These are phyloP conservation scores for Cynopterus brachyotis DNA, from an alignment of 2,113 vertebrate genomes.

Conservation along the genomic window DNA sequence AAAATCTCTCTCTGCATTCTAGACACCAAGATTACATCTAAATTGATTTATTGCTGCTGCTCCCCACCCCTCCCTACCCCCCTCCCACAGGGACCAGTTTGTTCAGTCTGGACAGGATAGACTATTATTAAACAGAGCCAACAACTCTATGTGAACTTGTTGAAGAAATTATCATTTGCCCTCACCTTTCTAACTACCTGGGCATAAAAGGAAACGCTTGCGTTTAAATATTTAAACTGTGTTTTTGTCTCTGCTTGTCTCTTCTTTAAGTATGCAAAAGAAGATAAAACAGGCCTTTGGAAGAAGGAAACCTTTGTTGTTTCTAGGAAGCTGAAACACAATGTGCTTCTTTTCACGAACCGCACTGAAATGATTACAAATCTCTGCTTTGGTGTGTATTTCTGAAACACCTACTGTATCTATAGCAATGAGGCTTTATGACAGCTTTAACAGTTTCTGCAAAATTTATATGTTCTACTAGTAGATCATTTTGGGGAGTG, in stretches of 20 bases:
- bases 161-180: constrained; percentile 87
- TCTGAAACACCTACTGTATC: constrained; percentile 81
- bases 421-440: constrained; percentile 83
- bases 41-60: constrained; percentile 95
- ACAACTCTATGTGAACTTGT: constrained; percentile 86
- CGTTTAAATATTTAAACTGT: constrained; percentile 83
- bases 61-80: constrained; percentile 43
- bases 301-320: constrained; percentile 75
- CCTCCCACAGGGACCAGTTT: constrained; percentile 87
- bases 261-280: constrained; percentile 79
- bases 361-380: constrained; percentile 83
- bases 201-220: constrained; percentile 77
- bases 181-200: constrained; percentile 78
- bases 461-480: constrained; percentile 83
- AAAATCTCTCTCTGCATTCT: constrained; percentile 94
- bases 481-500: constrained; percentile 78
- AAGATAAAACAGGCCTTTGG: constrained; percentile 80
- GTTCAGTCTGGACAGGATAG: constrained; percentile 87
- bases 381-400: constrained; percentile 77
- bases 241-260: constrained; percentile 78
- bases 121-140: constrained; percentile 88
- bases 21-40: constrained; percentile 98
- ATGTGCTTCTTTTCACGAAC: constrained; percentile 77
- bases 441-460: constrained; percentile 82
- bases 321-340: constrained; percentile 77